These are phyloP conservation scores for Upupa epops DNA, from an alignment of 2,113 vertebrate species.

Conservation along the genomic window DNA sequence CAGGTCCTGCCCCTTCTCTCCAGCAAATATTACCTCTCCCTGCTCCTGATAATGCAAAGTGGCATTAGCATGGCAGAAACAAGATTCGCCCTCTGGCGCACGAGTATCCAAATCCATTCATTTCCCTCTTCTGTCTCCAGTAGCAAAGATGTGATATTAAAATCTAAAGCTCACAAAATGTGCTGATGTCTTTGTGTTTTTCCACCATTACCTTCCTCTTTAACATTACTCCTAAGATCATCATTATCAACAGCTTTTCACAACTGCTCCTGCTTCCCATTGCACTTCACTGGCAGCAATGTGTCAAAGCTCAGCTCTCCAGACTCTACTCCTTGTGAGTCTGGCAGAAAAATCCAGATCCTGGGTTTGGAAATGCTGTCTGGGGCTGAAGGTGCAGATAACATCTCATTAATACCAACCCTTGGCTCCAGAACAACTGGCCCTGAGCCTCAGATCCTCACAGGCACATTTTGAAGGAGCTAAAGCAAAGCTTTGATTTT, in stretches of 20 bases:
- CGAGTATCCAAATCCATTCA: not conserved
- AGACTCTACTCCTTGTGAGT: not conserved
- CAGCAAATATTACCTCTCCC: not conserved
- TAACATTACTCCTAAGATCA: not conserved
- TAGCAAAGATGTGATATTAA: constrained; percentile 39
- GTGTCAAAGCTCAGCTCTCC: not conserved
- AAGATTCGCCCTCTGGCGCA: not conserved
- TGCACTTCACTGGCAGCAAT: accelerated
- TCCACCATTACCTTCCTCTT: not conserved
- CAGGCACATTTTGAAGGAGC: not conserved
- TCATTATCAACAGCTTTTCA: not conserved
- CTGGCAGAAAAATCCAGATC: not conserved
- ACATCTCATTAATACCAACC: not conserved
- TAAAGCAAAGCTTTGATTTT: not conserved
- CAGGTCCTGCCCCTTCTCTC: not conserved
- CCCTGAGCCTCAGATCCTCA: not conserved
- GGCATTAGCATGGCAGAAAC: not conserved
- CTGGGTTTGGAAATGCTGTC: not conserved
- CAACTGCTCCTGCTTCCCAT: not conserved
- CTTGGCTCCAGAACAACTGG: not conserved
- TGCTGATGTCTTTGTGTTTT: not conserved
- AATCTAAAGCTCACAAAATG: not conserved
- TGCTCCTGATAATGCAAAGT: not conserved
- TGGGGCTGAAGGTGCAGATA: not conserved
- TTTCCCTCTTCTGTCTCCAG: not conserved